These are phyloP conservation scores for Neoascia interrupta DNA, from an alignment of 2,888 invertebrate species.

Conservation along the genomic window DNA sequence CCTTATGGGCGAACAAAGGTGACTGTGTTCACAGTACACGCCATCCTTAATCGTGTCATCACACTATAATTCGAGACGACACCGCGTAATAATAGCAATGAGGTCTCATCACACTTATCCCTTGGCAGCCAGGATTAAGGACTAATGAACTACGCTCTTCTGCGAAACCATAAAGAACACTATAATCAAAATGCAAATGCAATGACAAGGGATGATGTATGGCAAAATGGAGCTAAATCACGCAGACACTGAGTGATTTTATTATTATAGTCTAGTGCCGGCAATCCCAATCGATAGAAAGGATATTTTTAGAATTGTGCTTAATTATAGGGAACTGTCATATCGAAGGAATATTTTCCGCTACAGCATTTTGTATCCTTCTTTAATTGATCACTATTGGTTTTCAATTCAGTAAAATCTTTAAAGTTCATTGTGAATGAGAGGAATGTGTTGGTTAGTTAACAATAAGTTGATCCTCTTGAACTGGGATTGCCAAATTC, in stretches of 20 bases:
- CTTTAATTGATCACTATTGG: too few species aligned
- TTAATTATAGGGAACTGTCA: slow-evolving; percentile 18
- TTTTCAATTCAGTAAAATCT: too few species aligned
- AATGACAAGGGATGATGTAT: neutral
- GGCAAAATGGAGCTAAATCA: neutral
- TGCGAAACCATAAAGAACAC: neutral
- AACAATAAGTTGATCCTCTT: too few species aligned
- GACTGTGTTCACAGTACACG: neutral
- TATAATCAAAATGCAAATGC: neutral
- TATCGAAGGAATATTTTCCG: too few species aligned
- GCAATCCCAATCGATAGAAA: neutral
- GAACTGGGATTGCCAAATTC: too few species aligned
- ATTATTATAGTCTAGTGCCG: too few species aligned
- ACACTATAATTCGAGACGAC: slow-evolving; percentile 14
- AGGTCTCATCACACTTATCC: too few species aligned
- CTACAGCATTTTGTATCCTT: too few species aligned
- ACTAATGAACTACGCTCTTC: too few species aligned
- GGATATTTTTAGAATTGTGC: slow-evolving; percentile 42
- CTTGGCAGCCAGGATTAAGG: slow-evolving; percentile 16
- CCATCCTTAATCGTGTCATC: neutral
- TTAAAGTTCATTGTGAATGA: too few species aligned
- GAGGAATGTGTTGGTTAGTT: too few species aligned
- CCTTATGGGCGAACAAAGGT: neutral
- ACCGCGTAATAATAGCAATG: neutral
- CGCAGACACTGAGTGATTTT: slow-evolving; percentile 16